phyloP scores from a whole-genome alignment of 2,888 invertebrate species.

The Anodontia alba region DNA sequence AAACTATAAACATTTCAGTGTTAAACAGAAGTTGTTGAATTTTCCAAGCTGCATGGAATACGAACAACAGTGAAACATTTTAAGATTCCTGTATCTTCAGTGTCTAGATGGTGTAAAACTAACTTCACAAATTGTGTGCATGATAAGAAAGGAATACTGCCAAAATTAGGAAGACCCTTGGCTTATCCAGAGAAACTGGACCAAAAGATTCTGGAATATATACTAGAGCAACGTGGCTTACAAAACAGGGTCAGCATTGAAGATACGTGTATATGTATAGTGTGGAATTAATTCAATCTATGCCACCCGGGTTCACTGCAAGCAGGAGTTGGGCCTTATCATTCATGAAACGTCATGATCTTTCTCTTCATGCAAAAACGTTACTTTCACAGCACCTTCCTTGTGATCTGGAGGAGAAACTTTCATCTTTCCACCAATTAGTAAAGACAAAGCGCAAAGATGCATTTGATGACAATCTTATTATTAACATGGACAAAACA shows the following conservation, averaged over 20 bases:
- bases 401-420: too few species aligned
- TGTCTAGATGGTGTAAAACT: slow-evolving; percentile 13
- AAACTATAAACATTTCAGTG: too few species aligned
- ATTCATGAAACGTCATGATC: too few species aligned
- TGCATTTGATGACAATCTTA: slow-evolving; percentile 42
- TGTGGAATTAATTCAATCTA: not conserved
- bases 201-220: not conserved
- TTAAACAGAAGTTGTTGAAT: slow-evolving; percentile 15
- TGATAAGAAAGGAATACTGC: too few species aligned
- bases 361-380: slow-evolving; percentile 21
- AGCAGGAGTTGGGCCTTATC: too few species aligned
- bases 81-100: slow-evolving; percentile 15
- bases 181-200: slow-evolving; percentile 30
- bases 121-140: not conserved
- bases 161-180: too few species aligned
- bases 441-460: slow-evolving; percentile 21
- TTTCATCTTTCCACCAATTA: too few species aligned
- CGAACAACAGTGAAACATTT: not conserved
- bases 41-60: slow-evolving; percentile 14
- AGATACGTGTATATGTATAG: not conserved
- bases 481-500: slow-evolving; percentile 50
- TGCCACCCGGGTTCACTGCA: slow-evolving; percentile 18
- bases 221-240: slow-evolving; percentile 14
- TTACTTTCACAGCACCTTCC: not conserved
- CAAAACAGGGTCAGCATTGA: slow-evolving; percentile 5